Conservation (phyloP, 2,888 invertebrate genomes). For the Acleris cristana region DNA sequence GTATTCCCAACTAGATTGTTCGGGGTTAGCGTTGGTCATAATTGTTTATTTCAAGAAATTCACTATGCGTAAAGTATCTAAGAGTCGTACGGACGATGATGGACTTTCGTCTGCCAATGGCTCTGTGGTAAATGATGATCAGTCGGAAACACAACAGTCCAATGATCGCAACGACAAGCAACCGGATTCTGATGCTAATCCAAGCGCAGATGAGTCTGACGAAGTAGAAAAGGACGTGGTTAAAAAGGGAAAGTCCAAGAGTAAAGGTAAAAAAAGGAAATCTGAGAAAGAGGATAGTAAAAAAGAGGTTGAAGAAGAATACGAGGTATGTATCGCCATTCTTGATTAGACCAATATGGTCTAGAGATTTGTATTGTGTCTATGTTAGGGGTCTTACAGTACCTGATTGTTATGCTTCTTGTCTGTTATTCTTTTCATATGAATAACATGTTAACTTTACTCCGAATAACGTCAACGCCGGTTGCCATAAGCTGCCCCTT, state of each 20-base stretch:
- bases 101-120: conserved; percentile 77
- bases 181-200: conserved; percentile 48
- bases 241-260: conserved; percentile 58
- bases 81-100: conserved; percentile 74
- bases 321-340: conserved; percentile 71
- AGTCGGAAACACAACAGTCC: conserved; percentile 43
- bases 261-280: conserved; percentile 65
- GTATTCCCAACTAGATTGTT: conserved; percentile 13
- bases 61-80: conserved; percentile 75
- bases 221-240: conserved; percentile 42
- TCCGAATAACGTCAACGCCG: no score
- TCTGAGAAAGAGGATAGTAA: conserved; percentile 57
- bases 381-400: no score
- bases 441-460: no score
- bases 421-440: no score
- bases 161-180: conserved; percentile 47
- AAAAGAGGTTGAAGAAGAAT: conserved; percentile 67
- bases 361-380: no score
- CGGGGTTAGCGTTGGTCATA: conserved; percentile 32
- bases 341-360: not conserved
- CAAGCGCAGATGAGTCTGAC: conserved; percentile 48
- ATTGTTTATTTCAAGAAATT: conserved; percentile 53
- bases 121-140: conserved; percentile 57
- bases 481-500: no score
- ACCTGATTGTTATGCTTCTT: no score